Conservation (phyloP, 2,113 vertebrate species). For the Condylura cristata region DNA sequence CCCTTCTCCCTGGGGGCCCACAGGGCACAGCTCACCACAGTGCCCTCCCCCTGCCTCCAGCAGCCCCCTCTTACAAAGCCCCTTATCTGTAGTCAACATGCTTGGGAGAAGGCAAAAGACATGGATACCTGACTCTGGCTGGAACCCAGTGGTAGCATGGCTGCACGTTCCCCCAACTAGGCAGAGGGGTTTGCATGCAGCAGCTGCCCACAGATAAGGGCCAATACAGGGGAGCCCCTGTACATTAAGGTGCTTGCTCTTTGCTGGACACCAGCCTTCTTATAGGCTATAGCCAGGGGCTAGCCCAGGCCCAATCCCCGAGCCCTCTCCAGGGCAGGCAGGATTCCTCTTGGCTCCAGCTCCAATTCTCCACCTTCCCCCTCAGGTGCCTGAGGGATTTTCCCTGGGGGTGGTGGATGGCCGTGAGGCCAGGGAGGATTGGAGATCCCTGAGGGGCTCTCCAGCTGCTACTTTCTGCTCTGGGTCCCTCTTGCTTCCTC, state of each 20-base stretch:
- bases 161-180: not conserved
- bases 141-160: not conserved
- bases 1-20: not conserved
- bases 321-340: not conserved
- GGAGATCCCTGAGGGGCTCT: too few species aligned
- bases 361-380: not conserved
- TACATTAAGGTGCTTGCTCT: not conserved
- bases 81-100: constrained; percentile 60
- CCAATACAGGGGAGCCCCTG: not conserved
- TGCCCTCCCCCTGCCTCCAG: not conserved
- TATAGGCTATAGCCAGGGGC: not conserved
- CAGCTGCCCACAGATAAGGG: not conserved
- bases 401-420: not conserved
- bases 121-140: not conserved
- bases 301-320: not conserved
- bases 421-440: too few species aligned
- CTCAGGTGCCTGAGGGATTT: not conserved
- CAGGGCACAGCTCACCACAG: too few species aligned
- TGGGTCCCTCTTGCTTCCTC: too few species aligned
- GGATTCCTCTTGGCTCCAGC: not conserved
- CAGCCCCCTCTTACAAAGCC: not conserved
- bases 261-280: not conserved
- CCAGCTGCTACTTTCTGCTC: too few species aligned
- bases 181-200: not conserved
- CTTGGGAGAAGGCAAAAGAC: not conserved